Conservation (phyloP, 2,888 invertebrate genomes). For the Zhuqinia jingwanae region DNA sequence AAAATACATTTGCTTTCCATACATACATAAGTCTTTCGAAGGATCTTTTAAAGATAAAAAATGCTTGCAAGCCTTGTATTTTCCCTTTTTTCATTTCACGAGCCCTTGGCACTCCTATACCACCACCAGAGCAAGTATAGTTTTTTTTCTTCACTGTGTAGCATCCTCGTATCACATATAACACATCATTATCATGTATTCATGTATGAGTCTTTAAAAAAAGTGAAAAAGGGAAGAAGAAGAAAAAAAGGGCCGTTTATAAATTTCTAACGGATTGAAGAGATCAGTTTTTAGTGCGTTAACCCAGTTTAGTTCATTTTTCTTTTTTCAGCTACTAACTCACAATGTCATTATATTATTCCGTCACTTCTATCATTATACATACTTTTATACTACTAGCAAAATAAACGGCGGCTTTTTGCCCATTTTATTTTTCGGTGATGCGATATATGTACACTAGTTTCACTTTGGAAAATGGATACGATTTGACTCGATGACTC, state of each 20-base stretch:
- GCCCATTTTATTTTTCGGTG: too few relatives aligned
- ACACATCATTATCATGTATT: conserved; percentile 60
- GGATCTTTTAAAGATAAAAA: too few relatives aligned
- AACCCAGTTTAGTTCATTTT: conserved; percentile 66
- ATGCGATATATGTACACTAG: too few relatives aligned
- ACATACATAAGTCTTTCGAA: too few relatives aligned
- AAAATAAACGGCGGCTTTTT: too few relatives aligned
- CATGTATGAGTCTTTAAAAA: conserved; percentile 61
- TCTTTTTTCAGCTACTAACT: conserved; percentile 40
- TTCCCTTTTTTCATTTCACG: not conserved
- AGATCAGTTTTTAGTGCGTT: conserved; percentile 59
- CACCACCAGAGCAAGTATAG: too few relatives aligned
- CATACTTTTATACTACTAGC: not conserved
- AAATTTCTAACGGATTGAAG: conserved; percentile 54
- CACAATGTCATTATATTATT: conserved; percentile 35
- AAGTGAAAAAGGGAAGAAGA: conserved; percentile 10
- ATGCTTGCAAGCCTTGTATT: not conserved
- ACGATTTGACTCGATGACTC: conserved; percentile 62
- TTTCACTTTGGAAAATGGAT: conserved; percentile 44
- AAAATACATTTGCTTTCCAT: too few relatives aligned
- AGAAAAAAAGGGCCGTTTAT: conserved; percentile 28
- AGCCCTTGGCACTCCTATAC: conserved; percentile 36
- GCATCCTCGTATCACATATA: too few relatives aligned
- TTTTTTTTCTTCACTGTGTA: too few relatives aligned
- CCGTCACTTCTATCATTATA: conserved; percentile 12